A percentile compares a stretch with the other conserved stretches of the same genome.
Evolutionary conservation across 2,888 invertebrate genomes (phyloP).

Genomic region (Pollenia angustigena): DNA sequence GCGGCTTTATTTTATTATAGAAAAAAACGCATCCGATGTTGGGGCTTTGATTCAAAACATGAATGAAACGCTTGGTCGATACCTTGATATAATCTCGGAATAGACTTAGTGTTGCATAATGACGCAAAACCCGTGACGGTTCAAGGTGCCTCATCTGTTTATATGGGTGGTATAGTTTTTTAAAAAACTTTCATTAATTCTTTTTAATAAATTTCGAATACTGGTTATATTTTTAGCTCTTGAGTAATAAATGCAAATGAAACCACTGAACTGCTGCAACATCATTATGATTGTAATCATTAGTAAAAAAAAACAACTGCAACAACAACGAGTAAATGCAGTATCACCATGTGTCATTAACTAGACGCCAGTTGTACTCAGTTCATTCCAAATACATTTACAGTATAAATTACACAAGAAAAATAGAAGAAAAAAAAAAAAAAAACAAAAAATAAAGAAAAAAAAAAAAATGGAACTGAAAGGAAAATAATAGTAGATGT

Average conservation of each 20-base stretch:
- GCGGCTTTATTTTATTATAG: too few species aligned
- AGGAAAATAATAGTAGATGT: conserved; percentile 10
- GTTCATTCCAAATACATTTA: conserved; percentile 2
- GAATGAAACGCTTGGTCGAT: too few species aligned
- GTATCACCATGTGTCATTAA: conserved; percentile 32
- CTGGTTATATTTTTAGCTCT: too few species aligned
- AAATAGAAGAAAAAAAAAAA: conserved; percentile 9
- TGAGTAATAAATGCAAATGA: background rate
- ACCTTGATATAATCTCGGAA: too few species aligned
- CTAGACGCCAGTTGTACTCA: conserved; percentile 59
- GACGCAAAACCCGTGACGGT: too few species aligned
- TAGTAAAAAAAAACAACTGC: background rate
- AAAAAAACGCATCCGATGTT: too few species aligned
- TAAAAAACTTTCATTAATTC: too few species aligned
- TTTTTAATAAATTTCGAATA: too few species aligned
- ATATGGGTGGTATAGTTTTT: too few species aligned
- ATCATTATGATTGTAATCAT: conserved; percentile 8
- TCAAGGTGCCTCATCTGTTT: too few species aligned
- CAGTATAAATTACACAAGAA: background rate
- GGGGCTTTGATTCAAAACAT: too few species aligned
- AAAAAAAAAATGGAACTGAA: conserved; percentile 15
- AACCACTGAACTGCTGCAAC: conserved; percentile 49
- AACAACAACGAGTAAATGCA: conserved; percentile 34
- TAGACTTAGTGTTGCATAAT: too few species aligned
- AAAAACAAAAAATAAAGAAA: background rate